phyloP scores from a whole-genome alignment of 2,113 vertebrate genomes.

The Propithecus coquereli region DNA sequence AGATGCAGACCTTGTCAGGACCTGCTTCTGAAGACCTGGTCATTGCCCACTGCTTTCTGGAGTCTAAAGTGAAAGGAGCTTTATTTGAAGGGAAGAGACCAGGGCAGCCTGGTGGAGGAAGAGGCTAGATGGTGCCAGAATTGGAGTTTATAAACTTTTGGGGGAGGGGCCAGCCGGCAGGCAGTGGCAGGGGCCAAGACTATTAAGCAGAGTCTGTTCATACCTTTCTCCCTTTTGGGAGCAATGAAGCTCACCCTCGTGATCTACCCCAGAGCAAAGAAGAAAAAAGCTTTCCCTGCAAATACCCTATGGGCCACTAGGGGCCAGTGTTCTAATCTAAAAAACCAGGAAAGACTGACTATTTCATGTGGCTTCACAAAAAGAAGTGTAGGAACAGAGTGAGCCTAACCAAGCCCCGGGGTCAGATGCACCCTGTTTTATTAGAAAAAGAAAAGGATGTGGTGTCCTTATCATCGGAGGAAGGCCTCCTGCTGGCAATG shows the following conservation, averaged over 20 bases:
- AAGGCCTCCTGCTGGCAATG: neutral
- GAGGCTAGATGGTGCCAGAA: neutral
- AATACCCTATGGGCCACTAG: neutral
- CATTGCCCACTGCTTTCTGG: neutral
- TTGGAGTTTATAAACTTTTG: too few species aligned
- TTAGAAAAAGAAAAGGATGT: neutral
- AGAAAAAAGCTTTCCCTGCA: neutral
- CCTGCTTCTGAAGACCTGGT: neutral
- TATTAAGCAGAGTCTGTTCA: neutral
- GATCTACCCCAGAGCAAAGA: neutral
- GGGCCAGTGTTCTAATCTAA: neutral
- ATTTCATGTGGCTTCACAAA: neutral
- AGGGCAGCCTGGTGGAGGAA: neutral
- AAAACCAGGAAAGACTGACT: neutral
- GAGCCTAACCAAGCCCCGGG: neutral
- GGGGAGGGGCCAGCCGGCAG: neutral
- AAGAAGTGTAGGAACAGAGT: neutral
- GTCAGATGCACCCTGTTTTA: neutral
- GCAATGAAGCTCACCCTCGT: neutral
- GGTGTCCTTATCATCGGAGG: accelerated
- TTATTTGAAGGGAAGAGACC: neutral
- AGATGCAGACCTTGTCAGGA: neutral
- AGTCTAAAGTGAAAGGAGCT: neutral
- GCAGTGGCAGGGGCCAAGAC: accelerated
- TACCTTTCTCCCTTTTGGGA: neutral